Conservation (phyloP, 1,140 invertebrate genomes). For the Lepidurus arcticus region DNA sequence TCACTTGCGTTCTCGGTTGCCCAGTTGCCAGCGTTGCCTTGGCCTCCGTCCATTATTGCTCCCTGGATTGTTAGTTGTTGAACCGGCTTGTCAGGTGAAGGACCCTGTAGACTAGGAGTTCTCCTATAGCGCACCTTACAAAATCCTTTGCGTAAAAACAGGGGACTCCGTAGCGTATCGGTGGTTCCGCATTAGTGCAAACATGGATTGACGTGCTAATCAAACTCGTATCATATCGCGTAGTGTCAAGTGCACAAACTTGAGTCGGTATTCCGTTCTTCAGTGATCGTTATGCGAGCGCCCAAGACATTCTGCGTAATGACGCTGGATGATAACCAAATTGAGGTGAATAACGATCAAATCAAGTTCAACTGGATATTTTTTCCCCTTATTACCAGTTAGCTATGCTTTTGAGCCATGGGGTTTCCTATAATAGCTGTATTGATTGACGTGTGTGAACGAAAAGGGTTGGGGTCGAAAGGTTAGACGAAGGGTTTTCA, state of each 20-base stretch:
- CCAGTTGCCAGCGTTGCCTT: background rate
- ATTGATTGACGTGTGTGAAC: too few relatives aligned
- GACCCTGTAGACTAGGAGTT: background rate
- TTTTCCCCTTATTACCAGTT: too few relatives aligned
- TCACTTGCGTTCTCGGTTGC: slow-evolving; percentile 1
- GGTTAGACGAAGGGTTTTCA: too few relatives aligned
- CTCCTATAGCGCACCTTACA: background rate
- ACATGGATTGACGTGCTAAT: too few relatives aligned
- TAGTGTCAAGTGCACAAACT: too few relatives aligned
- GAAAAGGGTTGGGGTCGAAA: too few relatives aligned
- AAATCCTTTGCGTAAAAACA: too few relatives aligned
- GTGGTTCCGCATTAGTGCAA: background rate
- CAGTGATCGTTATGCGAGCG: background rate
- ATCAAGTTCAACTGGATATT: background rate
- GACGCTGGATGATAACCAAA: slow-evolving; percentile 1
- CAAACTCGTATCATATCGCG: too few relatives aligned
- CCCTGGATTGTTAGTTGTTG: background rate
- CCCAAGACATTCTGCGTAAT: background rate
- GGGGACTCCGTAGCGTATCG: background rate
- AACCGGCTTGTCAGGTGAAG: slow-evolving; percentile 5
- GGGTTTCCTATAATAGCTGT: too few relatives aligned
- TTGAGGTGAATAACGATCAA: background rate
- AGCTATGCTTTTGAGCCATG: too few relatives aligned
- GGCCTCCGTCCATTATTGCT: background rate
- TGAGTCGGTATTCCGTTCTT: background rate